Conservation (phyloP, 2,113 vertebrate species). For the Phainopepla nitens region DNA sequence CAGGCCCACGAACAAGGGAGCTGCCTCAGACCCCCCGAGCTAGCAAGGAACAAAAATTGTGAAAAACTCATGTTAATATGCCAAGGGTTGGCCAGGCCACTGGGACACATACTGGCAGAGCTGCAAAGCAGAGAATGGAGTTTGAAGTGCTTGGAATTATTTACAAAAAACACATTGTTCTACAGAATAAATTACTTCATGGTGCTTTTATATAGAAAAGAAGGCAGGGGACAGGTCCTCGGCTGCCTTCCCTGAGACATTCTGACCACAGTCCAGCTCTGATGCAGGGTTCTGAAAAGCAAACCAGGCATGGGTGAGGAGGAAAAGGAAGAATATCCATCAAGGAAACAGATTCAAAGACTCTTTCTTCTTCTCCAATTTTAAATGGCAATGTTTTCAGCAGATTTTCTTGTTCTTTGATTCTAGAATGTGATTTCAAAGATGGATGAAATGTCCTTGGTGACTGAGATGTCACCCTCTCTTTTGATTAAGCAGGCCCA, state of each 20-base stretch:
- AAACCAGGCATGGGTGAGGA: neutral
- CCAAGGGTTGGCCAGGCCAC: neutral
- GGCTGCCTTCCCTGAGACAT: neutral
- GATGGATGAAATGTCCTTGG: neutral
- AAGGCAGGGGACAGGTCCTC: neutral
- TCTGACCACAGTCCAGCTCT: neutral
- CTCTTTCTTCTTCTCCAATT: neutral
- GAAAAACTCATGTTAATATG: neutral
- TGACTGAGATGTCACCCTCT: neutral
- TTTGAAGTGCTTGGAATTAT: neutral
- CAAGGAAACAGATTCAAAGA: neutral
- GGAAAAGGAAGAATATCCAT: neutral
- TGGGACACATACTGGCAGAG: neutral
- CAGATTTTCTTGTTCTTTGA: neutral
- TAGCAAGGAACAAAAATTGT: neutral
- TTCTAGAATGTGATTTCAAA: neutral
- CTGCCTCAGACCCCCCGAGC: neutral
- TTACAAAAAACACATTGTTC: constrained; percentile 7
- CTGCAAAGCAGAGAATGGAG: neutral
- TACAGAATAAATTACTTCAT: neutral
- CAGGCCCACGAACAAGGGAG: neutral
- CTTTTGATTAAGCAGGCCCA: neutral
- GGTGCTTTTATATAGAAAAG: neutral
- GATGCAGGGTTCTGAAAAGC: neutral
- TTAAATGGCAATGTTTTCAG: neutral